A percentile compares a stretch with the other conserved stretches of the same genome.
phyloP scores from a whole-genome alignment of 1,140 invertebrate species.

The Drosophila melanogaster region DNA sequence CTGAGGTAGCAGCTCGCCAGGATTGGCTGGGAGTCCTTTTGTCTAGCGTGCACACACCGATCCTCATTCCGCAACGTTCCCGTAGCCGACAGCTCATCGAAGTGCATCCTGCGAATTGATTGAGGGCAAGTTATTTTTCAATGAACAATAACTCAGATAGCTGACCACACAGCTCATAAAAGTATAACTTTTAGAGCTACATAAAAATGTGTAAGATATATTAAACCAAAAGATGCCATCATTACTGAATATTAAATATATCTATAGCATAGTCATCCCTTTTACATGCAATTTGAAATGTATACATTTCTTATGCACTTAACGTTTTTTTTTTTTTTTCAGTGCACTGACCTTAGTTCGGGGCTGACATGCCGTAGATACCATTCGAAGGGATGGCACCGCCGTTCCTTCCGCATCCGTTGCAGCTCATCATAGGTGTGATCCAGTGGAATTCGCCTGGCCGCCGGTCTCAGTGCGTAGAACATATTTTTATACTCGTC shows the following conservation, averaged over 20 bases:
- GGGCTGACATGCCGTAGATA: constrained; percentile 94
- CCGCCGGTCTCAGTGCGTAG: constrained; percentile 84
- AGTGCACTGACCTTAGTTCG: constrained; percentile 72
- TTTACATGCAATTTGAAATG: too few relatives aligned
- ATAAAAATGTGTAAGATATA: too few relatives aligned
- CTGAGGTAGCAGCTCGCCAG: constrained; percentile 55
- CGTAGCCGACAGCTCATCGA: constrained; percentile 55
- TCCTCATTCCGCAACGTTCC: constrained; percentile 58
- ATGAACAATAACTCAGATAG: constrained; percentile 18
- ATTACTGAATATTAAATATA: too few relatives aligned
- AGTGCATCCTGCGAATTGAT: constrained; percentile 39
- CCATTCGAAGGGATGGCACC: constrained; percentile 96
- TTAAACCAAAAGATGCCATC: too few relatives aligned
- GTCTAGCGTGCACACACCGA: constrained; percentile 55
- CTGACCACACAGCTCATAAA: constrained; percentile 10
- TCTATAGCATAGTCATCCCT: too few relatives aligned
- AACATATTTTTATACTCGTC: constrained; percentile 93
- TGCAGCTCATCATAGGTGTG: constrained; percentile 28
- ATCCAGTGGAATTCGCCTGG: constrained; percentile 59
- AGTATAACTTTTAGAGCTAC: too few relatives aligned
- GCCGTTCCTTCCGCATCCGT: constrained; percentile 89
- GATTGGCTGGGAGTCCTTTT: constrained; percentile 7
- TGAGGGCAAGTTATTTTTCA: neutral
- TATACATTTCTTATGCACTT: too few relatives aligned
- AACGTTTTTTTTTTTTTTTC: too few relatives aligned